Conservation (phyloP, 2,113 vertebrate species). For the Vidua chalybeata region DNA sequence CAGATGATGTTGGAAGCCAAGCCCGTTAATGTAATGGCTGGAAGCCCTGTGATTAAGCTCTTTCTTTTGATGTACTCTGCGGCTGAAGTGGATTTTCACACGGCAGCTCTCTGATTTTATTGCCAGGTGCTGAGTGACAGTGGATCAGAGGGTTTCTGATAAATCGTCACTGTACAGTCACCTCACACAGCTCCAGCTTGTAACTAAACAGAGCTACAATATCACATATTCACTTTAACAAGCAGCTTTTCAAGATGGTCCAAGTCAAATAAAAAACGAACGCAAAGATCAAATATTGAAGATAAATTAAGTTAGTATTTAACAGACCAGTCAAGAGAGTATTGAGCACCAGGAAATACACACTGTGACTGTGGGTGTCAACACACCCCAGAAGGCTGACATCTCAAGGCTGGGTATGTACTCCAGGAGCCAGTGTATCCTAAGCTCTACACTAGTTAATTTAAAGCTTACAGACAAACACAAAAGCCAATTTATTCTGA, state of each 20-base stretch:
- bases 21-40: neutral
- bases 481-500: neutral
- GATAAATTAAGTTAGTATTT: neutral
- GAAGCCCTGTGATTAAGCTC: neutral
- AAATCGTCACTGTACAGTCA: neutral
- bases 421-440: neutral
- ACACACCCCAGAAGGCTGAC: neutral
- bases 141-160: neutral
- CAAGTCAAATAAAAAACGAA: neutral
- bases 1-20: neutral
- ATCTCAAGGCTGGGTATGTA: neutral
- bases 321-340: neutral
- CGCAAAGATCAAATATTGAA: neutral
- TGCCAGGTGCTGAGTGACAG: neutral
- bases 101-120: neutral
- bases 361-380: neutral
- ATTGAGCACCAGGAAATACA: neutral
- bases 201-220: neutral
- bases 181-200: neutral
- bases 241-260: neutral
- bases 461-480: neutral
- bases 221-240: neutral
- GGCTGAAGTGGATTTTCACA: slow-evolving; percentile 10
- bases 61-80: neutral
- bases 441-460: neutral